Evolutionary conservation across 2,113 vertebrate species (phyloP).

Genomic region (Halichoeres trimaculatus): DNA sequence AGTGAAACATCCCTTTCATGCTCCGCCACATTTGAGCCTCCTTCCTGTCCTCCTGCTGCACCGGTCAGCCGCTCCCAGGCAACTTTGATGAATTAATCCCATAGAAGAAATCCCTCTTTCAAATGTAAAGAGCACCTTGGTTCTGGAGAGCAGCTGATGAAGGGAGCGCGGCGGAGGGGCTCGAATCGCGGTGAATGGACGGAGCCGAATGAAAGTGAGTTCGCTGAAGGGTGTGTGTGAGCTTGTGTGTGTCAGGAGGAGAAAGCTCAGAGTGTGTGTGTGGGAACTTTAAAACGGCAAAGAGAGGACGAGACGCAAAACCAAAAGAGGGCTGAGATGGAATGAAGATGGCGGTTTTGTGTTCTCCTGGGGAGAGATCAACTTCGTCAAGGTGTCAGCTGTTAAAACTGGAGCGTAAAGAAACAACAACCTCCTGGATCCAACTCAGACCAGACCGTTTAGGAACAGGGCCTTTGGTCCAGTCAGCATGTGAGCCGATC

Average conservation of each 20-base stretch:
- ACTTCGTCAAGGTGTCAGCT: too few species aligned
- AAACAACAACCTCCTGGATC: too few species aligned
- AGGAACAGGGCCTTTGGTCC: too few species aligned
- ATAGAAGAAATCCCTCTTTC: conserved; percentile 65
- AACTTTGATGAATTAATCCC: conserved; percentile 71
- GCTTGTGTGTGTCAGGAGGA: background rate
- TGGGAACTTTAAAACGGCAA: too few species aligned
- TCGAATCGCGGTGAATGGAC: conserved; percentile 42
- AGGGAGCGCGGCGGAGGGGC: conserved; percentile 39
- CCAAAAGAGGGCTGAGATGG: too few species aligned
- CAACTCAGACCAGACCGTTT: too few species aligned
- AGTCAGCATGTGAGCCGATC: too few species aligned
- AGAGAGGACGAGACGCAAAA: too few species aligned
- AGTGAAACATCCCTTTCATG: conserved; percentile 32
- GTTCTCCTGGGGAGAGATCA: too few species aligned
- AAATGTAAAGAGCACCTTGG: conserved; percentile 70
- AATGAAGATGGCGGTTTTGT: too few species aligned
- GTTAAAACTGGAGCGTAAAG: too few species aligned
- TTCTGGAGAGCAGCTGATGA: conserved; percentile 56
- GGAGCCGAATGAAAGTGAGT: conserved; percentile 44
- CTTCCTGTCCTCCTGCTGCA: conserved; percentile 26
- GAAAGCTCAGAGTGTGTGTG: background rate
- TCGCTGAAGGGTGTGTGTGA: background rate
- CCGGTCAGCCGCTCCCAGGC: conserved; percentile 49
- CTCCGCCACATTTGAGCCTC: conserved; percentile 4